These are phyloP conservation scores for Prolemur simus DNA, from an alignment of 2,113 vertebrate species.

Conservation along the genomic window DNA sequence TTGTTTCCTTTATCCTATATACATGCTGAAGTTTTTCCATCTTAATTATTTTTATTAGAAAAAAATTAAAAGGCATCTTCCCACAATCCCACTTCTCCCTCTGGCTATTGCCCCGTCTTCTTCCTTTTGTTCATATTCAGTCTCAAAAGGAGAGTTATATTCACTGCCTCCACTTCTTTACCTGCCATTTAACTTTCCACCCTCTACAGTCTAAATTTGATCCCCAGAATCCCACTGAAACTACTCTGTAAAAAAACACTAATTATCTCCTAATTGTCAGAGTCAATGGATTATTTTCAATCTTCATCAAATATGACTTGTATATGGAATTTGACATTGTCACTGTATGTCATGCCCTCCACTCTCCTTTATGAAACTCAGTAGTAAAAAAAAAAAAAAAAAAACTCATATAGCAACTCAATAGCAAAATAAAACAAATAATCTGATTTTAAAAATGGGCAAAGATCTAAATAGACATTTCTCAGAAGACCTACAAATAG, in stretches of 20 bases:
- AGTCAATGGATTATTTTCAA: slow-evolving; percentile 14
- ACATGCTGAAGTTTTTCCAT: background rate
- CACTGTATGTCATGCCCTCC: background rate
- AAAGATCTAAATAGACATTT: background rate
- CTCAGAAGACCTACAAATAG: background rate
- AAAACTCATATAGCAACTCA: background rate
- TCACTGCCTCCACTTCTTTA: background rate
- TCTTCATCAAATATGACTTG: background rate
- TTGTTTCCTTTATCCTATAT: slow-evolving; percentile 12
- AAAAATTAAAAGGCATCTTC: background rate
- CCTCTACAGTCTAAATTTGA: background rate
- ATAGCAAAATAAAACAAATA: background rate
- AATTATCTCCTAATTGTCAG: background rate
- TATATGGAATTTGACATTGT: background rate
- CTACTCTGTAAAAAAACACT: background rate
- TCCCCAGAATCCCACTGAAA: background rate
- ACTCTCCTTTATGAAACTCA: background rate
- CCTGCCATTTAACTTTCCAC: background rate
- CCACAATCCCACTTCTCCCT: background rate
- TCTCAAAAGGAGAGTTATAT: background rate
- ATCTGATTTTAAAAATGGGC: background rate
- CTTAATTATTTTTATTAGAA: slow-evolving; percentile 45
- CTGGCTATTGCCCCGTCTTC: background rate
- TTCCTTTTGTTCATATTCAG: background rate
- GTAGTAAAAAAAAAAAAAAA: background rate